phyloP scores from a whole-genome alignment of 1,140 invertebrate genomes.

The Acromyrmex charruanus region DNA sequence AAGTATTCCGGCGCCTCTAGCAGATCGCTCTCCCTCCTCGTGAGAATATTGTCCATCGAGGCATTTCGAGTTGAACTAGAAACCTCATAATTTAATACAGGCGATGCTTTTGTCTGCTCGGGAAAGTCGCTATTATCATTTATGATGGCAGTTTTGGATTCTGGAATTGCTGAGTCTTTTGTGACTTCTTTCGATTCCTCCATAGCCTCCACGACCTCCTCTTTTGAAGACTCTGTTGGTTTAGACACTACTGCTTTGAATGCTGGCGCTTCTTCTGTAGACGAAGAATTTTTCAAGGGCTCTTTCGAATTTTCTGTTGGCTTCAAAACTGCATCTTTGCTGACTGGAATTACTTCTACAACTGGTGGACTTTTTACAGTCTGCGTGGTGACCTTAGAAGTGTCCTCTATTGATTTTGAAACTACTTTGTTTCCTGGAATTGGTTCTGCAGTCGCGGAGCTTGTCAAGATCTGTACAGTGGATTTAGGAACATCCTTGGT shows the following conservation, averaged over 20 bases:
- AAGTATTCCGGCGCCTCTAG: slow-evolving; percentile 78
- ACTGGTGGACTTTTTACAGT: slow-evolving; percentile 24
- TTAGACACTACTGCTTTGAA: slow-evolving; percentile 22
- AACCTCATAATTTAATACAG: slow-evolving; percentile 42
- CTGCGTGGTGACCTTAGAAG: slow-evolving; percentile 6
- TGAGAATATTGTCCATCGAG: slow-evolving; percentile 78
- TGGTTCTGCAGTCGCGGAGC: slow-evolving; percentile 15
- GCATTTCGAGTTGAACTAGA: slow-evolving; percentile 75
- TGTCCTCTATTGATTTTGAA: slow-evolving; percentile 34
- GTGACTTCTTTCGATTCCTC: slow-evolving; percentile 38
- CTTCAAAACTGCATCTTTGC: neutral
- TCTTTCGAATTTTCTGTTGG: slow-evolving; percentile 18
- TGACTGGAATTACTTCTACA: neutral
- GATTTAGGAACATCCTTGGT: slow-evolving; percentile 63
- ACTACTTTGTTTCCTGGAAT: slow-evolving; percentile 31
- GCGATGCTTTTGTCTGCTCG: slow-evolving; percentile 73
- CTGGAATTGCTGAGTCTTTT: slow-evolving; percentile 4
- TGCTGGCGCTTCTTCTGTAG: neutral
- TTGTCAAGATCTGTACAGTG: slow-evolving; percentile 65
- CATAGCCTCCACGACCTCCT: neutral
- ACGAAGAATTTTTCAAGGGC: slow-evolving; percentile 55
- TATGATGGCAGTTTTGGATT: slow-evolving; percentile 60
- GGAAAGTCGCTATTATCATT: slow-evolving; percentile 68
- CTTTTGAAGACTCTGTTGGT: slow-evolving; percentile 2
- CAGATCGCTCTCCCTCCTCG: slow-evolving; percentile 74